These are phyloP conservation scores for Anser cygnoides DNA, from an alignment of 2,113 vertebrate species.

Conservation along the genomic window DNA sequence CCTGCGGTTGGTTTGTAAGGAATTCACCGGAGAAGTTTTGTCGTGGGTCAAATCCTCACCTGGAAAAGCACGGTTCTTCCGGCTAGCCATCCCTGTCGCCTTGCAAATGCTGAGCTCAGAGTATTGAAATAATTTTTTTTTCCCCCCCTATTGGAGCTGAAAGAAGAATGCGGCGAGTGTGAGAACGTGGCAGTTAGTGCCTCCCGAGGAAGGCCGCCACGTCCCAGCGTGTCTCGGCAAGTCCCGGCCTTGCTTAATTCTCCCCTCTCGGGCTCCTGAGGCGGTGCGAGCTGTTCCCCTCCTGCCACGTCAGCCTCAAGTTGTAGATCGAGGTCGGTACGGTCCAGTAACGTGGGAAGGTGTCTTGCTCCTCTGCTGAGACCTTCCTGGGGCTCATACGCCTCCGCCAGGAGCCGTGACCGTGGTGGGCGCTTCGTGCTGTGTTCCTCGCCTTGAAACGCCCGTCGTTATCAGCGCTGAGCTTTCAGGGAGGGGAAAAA, in stretches of 20 bases:
- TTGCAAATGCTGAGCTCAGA: fast-evolving
- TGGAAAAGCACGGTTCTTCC: neutral
- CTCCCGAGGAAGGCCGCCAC: fast-evolving
- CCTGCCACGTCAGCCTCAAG: neutral
- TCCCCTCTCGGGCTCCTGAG: neutral
- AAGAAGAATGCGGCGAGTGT: neutral
- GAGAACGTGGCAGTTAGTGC: neutral
- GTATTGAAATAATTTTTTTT: too few relatives aligned
- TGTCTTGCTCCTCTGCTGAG: too few relatives aligned
- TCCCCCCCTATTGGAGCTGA: neutral
- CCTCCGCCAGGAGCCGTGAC: neutral
- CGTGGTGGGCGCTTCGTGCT: fast-evolving
- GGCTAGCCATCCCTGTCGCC: neutral
- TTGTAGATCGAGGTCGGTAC: neutral
- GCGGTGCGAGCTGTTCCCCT: fast-evolving
- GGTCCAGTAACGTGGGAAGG: neutral
- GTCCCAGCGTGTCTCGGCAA: neutral
- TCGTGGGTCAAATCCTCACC: neutral
- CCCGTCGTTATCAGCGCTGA: fast-evolving
- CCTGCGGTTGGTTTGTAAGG: neutral
- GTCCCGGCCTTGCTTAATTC: neutral
- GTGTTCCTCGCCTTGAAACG: fast-evolving
- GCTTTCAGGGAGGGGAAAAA: neutral
- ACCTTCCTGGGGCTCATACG: neutral
- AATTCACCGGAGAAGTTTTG: neutral